Conservation (phyloP, 2,888 invertebrate species). For the Zele albiditarsus region DNA sequence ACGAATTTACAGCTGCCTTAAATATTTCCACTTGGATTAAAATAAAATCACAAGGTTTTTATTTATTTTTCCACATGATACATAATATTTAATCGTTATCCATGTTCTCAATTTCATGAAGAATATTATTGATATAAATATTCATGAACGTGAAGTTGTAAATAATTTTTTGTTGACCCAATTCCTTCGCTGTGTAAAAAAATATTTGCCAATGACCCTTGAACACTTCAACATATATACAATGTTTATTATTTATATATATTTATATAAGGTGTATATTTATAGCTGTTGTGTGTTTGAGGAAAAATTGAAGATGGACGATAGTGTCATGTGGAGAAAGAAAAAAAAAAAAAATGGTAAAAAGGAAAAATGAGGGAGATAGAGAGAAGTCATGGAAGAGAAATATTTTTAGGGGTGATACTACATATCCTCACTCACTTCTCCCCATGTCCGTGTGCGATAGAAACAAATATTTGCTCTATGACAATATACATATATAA, state of each 20-base stretch:
- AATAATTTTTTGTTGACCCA: no score
- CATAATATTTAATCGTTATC: no score
- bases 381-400: background rate
- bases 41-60: no score
- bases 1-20: no score
- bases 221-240: background rate
- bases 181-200: background rate
- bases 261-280: background rate
- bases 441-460: background rate
- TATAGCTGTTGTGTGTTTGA: constrained; percentile 3
- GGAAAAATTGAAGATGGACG: constrained; percentile 5
- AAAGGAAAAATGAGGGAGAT: background rate
- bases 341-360: background rate
- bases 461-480: constrained; percentile 18
- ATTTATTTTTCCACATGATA: no score
- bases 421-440: background rate
- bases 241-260: background rate
- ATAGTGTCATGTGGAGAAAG: background rate
- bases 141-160: no score
- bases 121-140: no score
- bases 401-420: background rate
- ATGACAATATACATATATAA: background rate
- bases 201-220: background rate
- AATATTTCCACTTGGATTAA: no score
- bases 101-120: no score